Conservation (phyloP, 1,140 invertebrate genomes). For the Patella vulgata region DNA sequence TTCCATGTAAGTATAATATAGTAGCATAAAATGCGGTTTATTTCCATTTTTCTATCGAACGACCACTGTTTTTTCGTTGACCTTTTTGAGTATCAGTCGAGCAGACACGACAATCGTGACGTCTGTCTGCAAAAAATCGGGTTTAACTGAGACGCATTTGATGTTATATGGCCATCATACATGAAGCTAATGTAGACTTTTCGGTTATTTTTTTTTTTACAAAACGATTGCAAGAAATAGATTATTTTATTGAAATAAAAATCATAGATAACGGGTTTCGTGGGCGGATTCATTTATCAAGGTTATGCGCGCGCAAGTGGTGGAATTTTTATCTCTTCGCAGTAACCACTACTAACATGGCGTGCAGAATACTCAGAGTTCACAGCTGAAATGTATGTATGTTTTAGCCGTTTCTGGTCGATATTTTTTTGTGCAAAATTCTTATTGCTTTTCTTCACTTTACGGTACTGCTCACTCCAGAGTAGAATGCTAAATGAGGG, state of each 20-base stretch:
- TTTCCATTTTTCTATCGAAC: not conserved
- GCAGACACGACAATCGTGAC: not conserved
- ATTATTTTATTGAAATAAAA: not conserved
- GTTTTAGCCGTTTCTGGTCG: not conserved
- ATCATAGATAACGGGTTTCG: not conserved
- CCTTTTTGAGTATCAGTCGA: not conserved
- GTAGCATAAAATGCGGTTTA: not conserved
- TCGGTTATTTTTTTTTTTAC: not conserved
- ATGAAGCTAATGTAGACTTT: not conserved
- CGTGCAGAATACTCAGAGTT: not conserved
- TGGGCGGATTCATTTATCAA: not conserved
- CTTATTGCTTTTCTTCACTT: not conserved
- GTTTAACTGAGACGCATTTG: not conserved
- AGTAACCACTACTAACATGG: slow-evolving; percentile 1
- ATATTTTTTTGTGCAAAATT: not conserved
- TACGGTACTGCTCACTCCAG: not conserved
- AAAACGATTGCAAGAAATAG: not conserved
- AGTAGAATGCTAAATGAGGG: not conserved
- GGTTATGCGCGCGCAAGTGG: slow-evolving; percentile 6
- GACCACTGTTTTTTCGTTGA: not conserved
- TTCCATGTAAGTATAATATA: slow-evolving; percentile 7
- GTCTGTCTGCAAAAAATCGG: not conserved
- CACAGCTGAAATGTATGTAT: not conserved
- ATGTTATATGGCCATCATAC: not conserved
- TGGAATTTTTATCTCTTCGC: slow-evolving; percentile 3